Base-by-base conservation (phyloP, 2,888 invertebrate genomes). In the Elysia crispata region DNA sequence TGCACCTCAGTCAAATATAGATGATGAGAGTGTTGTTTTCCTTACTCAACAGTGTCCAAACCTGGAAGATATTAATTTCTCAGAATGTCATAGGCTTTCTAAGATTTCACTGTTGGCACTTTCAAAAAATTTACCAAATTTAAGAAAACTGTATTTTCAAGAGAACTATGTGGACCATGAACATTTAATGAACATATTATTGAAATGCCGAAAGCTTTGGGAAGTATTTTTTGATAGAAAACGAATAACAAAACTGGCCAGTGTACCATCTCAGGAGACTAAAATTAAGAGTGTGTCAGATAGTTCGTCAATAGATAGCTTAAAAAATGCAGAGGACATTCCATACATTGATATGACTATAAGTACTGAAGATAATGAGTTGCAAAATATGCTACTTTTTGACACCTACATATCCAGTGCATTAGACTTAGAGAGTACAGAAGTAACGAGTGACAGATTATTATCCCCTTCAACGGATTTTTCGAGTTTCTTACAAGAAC, bases 1-100 rank as follows among this genome's bases (percentile, higher is more conserved):
- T 76, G 80, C 76, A 13, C 76, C 80, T 33, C 76, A 25, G 25
- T 80, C 80, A 64, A 72, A 80, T 33, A 76, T 80, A 30, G 80
- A 80, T 73, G 80, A 80, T 72, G 66, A 72, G 31, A 76, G 80
- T 33, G 72, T 80, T 18, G 33, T 80, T 50, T 72, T 62, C 31
- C 50, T 80, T 8, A 49, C 76, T 3, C 60, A 76, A 69, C 80
- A 76, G 31, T 80, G 80, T 69, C 80, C 69, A 67, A 64, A 30
- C 54, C 31, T 80, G 18, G 80, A 80, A 28, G 80, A 80, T 33
- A 18, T 80, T 13, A 76, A 80, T 25, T 76, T 80, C 30, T 72
- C 69, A 33, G 72, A 76, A 28, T 80, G 80, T 49, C 76, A 57
- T 31, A 50, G 72, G 1, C 72, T 80, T 31, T 33, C 80, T 15